A percentile compares a stretch with the other conserved stretches of the same genome.
Conservation (phyloP, 2,797 vertebrate genomes). For the Chromobotia macracanthus region DNA sequence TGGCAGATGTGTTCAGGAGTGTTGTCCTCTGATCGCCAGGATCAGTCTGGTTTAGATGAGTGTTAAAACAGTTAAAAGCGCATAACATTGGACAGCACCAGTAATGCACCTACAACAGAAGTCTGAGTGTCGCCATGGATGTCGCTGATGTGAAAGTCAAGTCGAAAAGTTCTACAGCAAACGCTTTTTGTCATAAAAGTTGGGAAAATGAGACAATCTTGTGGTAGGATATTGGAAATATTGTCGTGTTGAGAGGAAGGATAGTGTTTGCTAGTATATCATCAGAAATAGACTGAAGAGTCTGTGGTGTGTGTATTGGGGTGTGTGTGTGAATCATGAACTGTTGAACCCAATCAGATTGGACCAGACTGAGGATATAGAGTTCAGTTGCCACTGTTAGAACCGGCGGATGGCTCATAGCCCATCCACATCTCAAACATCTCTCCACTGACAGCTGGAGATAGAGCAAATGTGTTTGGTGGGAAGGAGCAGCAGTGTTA, state of each 20-base stretch:
- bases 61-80: neutral
- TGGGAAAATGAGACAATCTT: constrained; percentile 38
- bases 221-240: constrained; percentile 49
- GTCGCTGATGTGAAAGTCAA: neutral
- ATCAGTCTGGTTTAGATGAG: constrained; percentile 31
- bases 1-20: constrained; percentile 45
- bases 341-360: constrained; percentile 75
- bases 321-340: constrained; percentile 59
- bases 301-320: constrained; percentile 48
- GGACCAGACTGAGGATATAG: constrained; percentile 57
- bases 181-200: constrained; percentile 10
- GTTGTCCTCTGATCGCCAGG: constrained; percentile 19
- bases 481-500: constrained; percentile 12
- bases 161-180: neutral
- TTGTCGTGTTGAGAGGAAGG: constrained; percentile 59
- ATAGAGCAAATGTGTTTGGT: constrained; percentile 14
- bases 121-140: neutral
- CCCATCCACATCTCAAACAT: constrained; percentile 13
- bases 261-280: constrained; percentile 55
- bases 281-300: constrained; percentile 69
- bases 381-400: constrained; percentile 64
- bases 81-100: neutral
- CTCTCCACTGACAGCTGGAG: constrained; percentile 29
- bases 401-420: constrained; percentile 45
- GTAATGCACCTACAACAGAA: neutral